Evolutionary conservation across 2,113 vertebrate species (phyloP), one percentile per base, ranked within the genome.

Genomic region (Cisticola juncidis): DNA sequence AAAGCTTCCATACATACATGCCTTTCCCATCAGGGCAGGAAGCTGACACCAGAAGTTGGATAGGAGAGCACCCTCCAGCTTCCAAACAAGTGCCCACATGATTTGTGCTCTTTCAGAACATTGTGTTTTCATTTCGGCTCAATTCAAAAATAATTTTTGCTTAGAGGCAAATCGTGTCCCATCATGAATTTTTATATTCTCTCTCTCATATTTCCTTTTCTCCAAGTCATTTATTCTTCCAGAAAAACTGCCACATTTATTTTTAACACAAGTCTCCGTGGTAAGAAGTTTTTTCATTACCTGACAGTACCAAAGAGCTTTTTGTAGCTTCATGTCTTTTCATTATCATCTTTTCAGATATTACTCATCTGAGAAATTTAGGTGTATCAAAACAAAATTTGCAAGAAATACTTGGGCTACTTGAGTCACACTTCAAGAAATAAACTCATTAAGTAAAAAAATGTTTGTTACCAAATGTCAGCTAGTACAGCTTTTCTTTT

Each of bases 91-190:
- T 48, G 21, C 54, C 31, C 44, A 54, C 51, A 44, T 0, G 7
- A 56, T 47, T 14, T 48, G 14, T 1, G 7, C 21, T 61, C 12
- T 6, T 92, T 35, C 50, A 62, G 47, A 25, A 64, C 6, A 9
- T 14, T 0, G 3, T 51, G 31, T 54, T 68, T 91, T 71, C 24
- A 68, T 57, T 68, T 83, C 0, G 0, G 38, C 25, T 89, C 54
- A 84, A 92, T 81, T 87, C 13, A 85, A 60, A 90, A 92, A 40
- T 42, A 31, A 65, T 21, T 47, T 68, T 42, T 48, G 31, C 53
- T 85, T 89, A 61, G 62, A 88, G 53, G 44, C 35, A 89, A 85
- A 77, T 57, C 66, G 33, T 28, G 38, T 29, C 33, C 11, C 29
- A 53, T 35, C 57, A 76, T 0, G 11, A 87, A 61, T 61, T 53